Evolutionary conservation across 2,888 invertebrate genomes (phyloP), one percentile per base, ranked within the genome.

Genomic region (Quadriops clusia): DNA sequence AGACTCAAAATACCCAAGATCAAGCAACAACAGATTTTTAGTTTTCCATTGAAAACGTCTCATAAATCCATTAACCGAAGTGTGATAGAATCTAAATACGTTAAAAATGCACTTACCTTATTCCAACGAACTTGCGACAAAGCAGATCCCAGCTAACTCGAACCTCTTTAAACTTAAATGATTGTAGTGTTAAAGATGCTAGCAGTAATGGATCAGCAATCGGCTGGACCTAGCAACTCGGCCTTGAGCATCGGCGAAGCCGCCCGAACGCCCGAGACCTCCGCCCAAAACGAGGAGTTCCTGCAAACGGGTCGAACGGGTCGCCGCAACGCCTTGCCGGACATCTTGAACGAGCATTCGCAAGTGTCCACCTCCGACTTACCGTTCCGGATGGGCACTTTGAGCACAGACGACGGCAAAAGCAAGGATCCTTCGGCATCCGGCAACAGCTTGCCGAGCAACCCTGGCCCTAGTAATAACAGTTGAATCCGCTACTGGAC

Each of bases 251-350:
- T 42, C 13, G 35, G 37, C 25, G 32, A 23, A n/a, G 31, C 36
- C n/a, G 40, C 39, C 9, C 37, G 36, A 11, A 42, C 39, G 23
- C 36, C 46, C 42, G 30, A 38, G 42, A 39, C 47, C 43, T 56
- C 50, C 12, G 39, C 42, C 14, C 28, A 60, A 53, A 36, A 41
- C 18, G 47, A 60, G 35, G 84, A 87, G 56, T 90, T 90, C 60
- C 68, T 84, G 37, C 77, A 79, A 46, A 81, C 85, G 2, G 87
- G 87, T 3, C 70, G 90, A 40, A 86, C 87, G 17, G 90, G 90
- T 10, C 69, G 90, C 31, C 65, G 90, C 42, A 91, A 91, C 63
- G 90, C 90, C 26, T 66, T 91, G 66, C 81, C 86, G 2, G 83
- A 89, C 56, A 85, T 89, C 44, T 63, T 77, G 46, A 77, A 81